phyloP scores from a whole-genome alignment of 2,888 invertebrate genomes.

The Ligdia adustata region DNA sequence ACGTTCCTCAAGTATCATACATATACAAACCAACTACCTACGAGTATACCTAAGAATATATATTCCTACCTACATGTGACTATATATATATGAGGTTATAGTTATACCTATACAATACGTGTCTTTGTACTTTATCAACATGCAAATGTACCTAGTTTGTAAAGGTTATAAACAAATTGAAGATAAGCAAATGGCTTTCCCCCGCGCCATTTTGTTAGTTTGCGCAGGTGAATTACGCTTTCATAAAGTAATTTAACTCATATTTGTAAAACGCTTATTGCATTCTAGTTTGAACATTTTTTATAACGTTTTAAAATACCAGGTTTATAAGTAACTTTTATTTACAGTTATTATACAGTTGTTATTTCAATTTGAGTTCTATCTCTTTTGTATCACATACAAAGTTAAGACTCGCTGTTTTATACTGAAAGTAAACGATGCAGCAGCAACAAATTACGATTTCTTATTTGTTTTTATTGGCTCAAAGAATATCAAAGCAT shows the following conservation, averaged over 20 bases:
- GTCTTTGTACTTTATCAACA: conserved; percentile 3
- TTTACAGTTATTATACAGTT: too few species aligned
- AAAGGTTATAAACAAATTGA: conserved; percentile 17
- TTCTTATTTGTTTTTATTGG: conserved; percentile 3
- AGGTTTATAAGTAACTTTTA: too few species aligned
- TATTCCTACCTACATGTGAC: too few species aligned
- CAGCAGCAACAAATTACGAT: too few species aligned
- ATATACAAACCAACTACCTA: neutral
- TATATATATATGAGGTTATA: too few species aligned
- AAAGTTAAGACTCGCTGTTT: too few species aligned
- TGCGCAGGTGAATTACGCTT: conserved; percentile 14
- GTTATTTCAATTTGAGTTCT: too few species aligned
- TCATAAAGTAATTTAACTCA: conserved; percentile 9
- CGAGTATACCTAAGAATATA: neutral
- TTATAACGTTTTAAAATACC: too few species aligned
- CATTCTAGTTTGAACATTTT: too few species aligned
- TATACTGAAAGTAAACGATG: too few species aligned
- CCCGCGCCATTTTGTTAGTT: conserved; percentile 12
- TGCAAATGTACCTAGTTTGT: conserved; percentile 5
- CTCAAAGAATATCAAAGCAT: conserved; percentile 12
- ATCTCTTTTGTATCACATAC: too few species aligned
- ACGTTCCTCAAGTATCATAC: conserved; percentile 2
- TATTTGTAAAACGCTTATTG: conserved; percentile 7
- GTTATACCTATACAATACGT: too few species aligned
- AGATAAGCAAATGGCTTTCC: conserved; percentile 17